These are phyloP conservation scores for Cylindroiulus punctatus DNA, from an alignment of 2,888 invertebrate genomes.

Conservation along the genomic window DNA sequence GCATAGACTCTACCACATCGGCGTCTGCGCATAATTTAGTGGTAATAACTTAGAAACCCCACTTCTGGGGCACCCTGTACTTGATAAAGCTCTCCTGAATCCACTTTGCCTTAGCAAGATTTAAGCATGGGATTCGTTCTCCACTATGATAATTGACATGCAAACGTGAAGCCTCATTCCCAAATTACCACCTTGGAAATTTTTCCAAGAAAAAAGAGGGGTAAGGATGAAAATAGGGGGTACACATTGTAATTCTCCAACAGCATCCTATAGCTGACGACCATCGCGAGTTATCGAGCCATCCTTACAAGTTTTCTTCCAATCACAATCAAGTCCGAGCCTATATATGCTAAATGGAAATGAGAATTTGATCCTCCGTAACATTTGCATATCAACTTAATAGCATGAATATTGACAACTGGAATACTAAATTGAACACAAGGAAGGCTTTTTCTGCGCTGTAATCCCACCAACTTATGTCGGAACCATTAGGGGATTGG, in stretches of 20 bases:
- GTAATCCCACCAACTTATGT: constrained; percentile 33
- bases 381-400: constrained; percentile 53
- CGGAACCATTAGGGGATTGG: constrained; percentile 44
- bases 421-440: constrained; percentile 39
- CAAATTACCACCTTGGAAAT: neutral
- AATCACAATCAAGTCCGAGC: neutral
- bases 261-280: neutral
- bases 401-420: constrained; percentile 50
- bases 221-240: too few species aligned
- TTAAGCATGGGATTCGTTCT: neutral
- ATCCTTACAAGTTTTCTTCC: constrained; percentile 19
- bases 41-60: too few species aligned
- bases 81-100: neutral
- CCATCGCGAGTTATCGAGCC: neutral
- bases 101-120: neutral
- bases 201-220: neutral
- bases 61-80: neutral
- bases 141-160: constrained; percentile 44
- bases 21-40: too few species aligned
- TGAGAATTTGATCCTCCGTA: constrained; percentile 49
- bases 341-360: constrained; percentile 22
- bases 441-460: constrained; percentile 5
- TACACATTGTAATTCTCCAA: too few species aligned
- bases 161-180: constrained; percentile 25
- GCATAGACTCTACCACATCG: too few species aligned